Evolutionary conservation across 2,797 vertebrate species (phyloP).

Genomic region (Holocentrus rufus): DNA sequence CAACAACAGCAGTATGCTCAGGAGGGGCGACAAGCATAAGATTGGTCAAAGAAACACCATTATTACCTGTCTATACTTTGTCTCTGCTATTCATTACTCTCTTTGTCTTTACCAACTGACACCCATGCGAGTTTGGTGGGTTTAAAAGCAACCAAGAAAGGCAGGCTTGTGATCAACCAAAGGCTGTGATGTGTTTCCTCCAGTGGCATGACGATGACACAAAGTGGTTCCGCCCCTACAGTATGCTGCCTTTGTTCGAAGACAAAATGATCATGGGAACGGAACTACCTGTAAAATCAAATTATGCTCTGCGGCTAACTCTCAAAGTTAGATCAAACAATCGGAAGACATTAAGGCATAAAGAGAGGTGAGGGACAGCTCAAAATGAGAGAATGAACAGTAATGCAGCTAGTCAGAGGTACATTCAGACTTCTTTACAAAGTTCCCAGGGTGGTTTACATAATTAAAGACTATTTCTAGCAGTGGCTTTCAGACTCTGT

Average conservation of each 20-base stretch:
- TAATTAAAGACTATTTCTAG: too few species aligned
- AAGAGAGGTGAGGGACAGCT: neutral
- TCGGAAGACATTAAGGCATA: neutral
- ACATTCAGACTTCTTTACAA: too few species aligned
- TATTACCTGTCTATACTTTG: conserved; percentile 28
- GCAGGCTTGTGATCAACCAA: conserved; percentile 4
- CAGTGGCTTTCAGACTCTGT: too few species aligned
- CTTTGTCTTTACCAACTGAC: neutral
- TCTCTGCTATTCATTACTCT: conserved; percentile 37
- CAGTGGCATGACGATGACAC: conserved; percentile 34
- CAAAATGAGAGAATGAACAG: too few species aligned
- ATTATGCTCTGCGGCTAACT: conserved; percentile 1
- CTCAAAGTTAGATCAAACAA: conserved; percentile 6
- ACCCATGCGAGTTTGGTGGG: conserved; percentile 9
- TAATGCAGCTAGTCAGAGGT: too few species aligned
- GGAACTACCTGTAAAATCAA: conserved; percentile 6
- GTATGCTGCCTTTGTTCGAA: neutral
- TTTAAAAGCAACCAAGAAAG: conserved; percentile 47
- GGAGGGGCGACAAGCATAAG: conserved; percentile 37
- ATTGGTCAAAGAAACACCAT: conserved; percentile 61
- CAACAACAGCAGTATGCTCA: conserved; percentile 35
- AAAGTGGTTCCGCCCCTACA: neutral
- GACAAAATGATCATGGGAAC: conserved; percentile 14
- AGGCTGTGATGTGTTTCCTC: conserved; percentile 17
- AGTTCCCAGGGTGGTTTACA: too few species aligned